phyloP scores from a whole-genome alignment of 2,113 vertebrate species.

The Tetrax tetrax region DNA sequence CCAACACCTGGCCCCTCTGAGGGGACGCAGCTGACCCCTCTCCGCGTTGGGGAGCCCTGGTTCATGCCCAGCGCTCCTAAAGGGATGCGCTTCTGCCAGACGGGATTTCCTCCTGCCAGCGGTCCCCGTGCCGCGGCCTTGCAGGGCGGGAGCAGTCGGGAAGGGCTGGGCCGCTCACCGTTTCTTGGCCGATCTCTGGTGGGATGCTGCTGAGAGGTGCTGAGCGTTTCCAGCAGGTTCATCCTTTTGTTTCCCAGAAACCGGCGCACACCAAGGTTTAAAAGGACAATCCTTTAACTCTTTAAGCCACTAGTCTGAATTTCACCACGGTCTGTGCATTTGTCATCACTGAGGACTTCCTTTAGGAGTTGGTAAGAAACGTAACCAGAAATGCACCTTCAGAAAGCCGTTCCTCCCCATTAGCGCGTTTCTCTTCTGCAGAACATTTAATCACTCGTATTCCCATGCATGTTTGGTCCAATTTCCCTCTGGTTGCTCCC shows the following conservation, averaged over 20 bases:
- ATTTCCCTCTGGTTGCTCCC: background rate
- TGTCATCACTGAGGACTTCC: background rate
- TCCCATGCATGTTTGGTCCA: background rate
- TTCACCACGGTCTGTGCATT: background rate
- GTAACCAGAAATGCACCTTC: background rate
- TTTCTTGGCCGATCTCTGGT: background rate
- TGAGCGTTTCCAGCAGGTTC: background rate
- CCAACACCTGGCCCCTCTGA: background rate
- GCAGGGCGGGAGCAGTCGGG: background rate
- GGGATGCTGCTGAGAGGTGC: background rate
- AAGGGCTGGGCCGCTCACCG: background rate
- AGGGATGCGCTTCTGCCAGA: background rate
- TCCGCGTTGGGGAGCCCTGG: accelerated
- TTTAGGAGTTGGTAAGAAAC: background rate
- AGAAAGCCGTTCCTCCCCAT: background rate
- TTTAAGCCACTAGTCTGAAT: background rate
- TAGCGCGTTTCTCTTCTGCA: background rate
- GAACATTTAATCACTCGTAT: background rate
- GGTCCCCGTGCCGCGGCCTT: accelerated
- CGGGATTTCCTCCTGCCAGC: accelerated
- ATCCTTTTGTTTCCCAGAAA: background rate
- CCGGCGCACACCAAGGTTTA: background rate
- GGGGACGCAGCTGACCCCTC: background rate
- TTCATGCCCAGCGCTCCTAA: background rate
- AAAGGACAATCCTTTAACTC: background rate